A percentile compares a stretch with the other conserved stretches of the same genome.
These are phyloP conservation scores for Gymnocephalus cernua DNA, from an alignment of 2,113 vertebrate genomes.

Conservation along the genomic window DNA sequence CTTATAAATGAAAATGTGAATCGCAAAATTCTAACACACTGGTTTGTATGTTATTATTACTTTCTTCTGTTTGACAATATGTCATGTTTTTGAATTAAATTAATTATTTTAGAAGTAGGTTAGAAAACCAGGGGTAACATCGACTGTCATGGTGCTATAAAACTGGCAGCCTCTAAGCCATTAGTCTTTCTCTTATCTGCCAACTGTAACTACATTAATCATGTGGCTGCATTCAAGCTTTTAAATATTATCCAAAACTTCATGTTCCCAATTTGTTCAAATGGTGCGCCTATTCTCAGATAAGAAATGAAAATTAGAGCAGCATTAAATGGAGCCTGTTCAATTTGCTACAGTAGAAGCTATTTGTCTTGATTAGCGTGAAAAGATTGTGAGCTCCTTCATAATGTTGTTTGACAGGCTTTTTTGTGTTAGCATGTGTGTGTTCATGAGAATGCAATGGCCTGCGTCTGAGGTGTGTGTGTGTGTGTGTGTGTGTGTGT, in stretches of 20 bases:
- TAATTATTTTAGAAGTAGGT: constrained; percentile 3
- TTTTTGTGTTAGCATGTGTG: constrained; percentile 11
- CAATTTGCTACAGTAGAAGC: constrained; percentile 55
- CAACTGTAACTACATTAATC: constrained; percentile 55
- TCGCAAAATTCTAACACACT: neutral
- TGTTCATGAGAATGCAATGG: neutral
- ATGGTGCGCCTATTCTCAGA: constrained; percentile 35
- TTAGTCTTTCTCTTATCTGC: constrained; percentile 59
- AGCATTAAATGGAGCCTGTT: constrained; percentile 59
- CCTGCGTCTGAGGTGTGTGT: neutral
- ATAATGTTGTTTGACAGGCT: constrained; percentile 26
- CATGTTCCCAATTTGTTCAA: constrained; percentile 60
- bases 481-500: neutral
- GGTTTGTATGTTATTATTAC: neutral
- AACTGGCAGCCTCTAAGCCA: constrained; percentile 31
- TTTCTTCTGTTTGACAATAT: neutral
- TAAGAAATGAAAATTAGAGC: constrained; percentile 60
- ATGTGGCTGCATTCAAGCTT: constrained; percentile 52
- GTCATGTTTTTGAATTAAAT: neutral
- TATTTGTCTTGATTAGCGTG: constrained; percentile 64
- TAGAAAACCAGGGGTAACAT: neutral
- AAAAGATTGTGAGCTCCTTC: constrained; percentile 41
- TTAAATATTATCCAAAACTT: constrained; percentile 65
- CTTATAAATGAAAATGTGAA: neutral
- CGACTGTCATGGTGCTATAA: neutral